Base-by-base conservation (phyloP, 2,888 invertebrate genomes). In the Copidosoma aretas region DNA sequence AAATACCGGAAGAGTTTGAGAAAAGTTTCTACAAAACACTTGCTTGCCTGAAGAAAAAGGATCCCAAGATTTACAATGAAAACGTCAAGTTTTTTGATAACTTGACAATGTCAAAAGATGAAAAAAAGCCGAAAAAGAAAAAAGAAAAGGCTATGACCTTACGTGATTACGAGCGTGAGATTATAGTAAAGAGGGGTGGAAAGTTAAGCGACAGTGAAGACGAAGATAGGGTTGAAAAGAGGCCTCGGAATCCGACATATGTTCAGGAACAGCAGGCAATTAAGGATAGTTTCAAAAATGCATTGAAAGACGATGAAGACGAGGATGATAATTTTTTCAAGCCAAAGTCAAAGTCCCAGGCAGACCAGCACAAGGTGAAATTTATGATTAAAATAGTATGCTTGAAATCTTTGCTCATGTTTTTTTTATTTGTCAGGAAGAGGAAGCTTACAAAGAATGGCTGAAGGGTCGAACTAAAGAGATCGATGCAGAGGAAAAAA, bases 1-100 rank as follows among this genome's bases (percentile, higher is more conserved):
- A 64, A 54, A 59, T 68, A 25, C 61, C 68, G 0, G 88, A 90
- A 76, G 88, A 90, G 73, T 85, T 91, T 58, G 97, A 98, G 79
- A 90, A 92, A 75, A 91, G 93, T 73, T 98, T 98, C 84, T 90
- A 94, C 54, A 93, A 92, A 84, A 93, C 97, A 0, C 85, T 97
- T 1, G 88, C 95, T 0, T 90, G 90, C 61, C 84, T 98, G 57
- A 97, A 97, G 82, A 92, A 89, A 57, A 94, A 93, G 80, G 94
- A 97, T 85, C 94, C 97, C 0, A 87, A 88, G 75, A 96, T 97
- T 73, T 98, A 98, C 83, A 90, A 97, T 79, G 88, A 91, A 52
- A 86, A 88, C 64, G 87, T 88, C 41, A 87, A 86, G 63, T 94
- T 93, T 79, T 96, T 94, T 84, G 43, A 46, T 46, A 58, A 32